Evolutionary conservation across 2,797 vertebrate genomes (phyloP).

Genomic region (Valencia hispanica): DNA sequence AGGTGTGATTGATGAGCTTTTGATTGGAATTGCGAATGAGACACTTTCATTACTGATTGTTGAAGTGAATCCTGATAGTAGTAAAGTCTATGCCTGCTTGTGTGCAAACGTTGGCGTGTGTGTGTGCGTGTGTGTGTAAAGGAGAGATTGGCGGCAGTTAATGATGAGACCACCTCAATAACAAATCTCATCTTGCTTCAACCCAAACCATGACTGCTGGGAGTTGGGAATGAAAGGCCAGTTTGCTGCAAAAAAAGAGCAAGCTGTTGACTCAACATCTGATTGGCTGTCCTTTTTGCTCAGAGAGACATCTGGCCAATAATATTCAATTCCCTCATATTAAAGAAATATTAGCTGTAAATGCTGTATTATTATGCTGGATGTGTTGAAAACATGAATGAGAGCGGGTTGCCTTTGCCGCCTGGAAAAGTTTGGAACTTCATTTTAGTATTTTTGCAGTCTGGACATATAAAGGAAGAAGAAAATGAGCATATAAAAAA

Average conservation of each 20-base stretch:
- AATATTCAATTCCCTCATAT: slow-evolving; percentile 27
- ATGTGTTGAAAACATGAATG: slow-evolving; percentile 1
- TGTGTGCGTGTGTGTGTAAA: slow-evolving; percentile 8
- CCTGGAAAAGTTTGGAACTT: too few species aligned
- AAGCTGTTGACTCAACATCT: slow-evolving; percentile 52
- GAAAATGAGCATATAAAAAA: neutral
- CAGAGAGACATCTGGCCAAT: slow-evolving; percentile 46
- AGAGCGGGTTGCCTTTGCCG: too few species aligned
- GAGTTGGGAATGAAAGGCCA: slow-evolving; percentile 56
- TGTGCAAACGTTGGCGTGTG: neutral
- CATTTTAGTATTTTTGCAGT: too few species aligned
- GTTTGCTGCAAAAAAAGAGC: slow-evolving; percentile 57
- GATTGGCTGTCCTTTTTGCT: slow-evolving; percentile 42
- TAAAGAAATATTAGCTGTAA: slow-evolving; percentile 57
- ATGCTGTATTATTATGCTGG: slow-evolving; percentile 29
- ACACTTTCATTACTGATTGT: slow-evolving; percentile 83
- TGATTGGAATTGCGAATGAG: slow-evolving; percentile 81
- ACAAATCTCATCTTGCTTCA: slow-evolving; percentile 72
- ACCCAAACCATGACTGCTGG: slow-evolving; percentile 45
- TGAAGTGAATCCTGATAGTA: slow-evolving; percentile 75
- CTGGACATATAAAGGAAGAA: neutral
- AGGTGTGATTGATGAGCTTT: slow-evolving; percentile 81
- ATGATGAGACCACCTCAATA: slow-evolving; percentile 73
- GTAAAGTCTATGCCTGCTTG: slow-evolving; percentile 37
- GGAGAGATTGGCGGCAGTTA: slow-evolving; percentile 52